Evolutionary conservation across 2,888 invertebrate genomes (phyloP).

Genomic region (Drosophila greeni): DNA sequence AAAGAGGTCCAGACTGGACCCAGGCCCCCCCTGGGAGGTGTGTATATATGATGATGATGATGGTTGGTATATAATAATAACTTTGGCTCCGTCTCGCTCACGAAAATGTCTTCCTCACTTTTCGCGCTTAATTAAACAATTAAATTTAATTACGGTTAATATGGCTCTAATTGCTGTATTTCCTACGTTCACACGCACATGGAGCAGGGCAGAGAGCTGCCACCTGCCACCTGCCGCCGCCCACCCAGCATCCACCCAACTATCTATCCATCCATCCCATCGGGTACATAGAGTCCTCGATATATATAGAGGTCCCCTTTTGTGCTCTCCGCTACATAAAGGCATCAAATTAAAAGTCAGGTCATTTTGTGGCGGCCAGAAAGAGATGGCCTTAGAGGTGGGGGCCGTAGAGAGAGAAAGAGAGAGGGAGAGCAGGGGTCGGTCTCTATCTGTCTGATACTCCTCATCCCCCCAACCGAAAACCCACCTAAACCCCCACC

Average conservation of each 20-base stretch:
- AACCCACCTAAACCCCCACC: slow-evolving; percentile 28
- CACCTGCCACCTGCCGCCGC: neutral
- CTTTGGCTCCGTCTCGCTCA: slow-evolving; percentile 38
- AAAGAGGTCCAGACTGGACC: slow-evolving; percentile 17
- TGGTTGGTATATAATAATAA: slow-evolving; percentile 30
- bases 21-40: slow-evolving; percentile 1
- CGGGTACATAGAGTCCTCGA: slow-evolving; percentile 19
- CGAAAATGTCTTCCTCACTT: slow-evolving; percentile 72
- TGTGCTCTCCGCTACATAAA: slow-evolving; percentile 56
- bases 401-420: slow-evolving; percentile 11
- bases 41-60: slow-evolving; percentile 8
- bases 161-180: slow-evolving; percentile 79
- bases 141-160: slow-evolving; percentile 79
- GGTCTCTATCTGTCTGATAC: slow-evolving; percentile 57
- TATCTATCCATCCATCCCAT: slow-evolving; percentile 19
- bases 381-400: slow-evolving; percentile 5
- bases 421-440: slow-evolving; percentile 23
- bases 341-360: slow-evolving; percentile 71
- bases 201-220: slow-evolving; percentile 29
- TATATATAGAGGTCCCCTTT: slow-evolving; percentile 31
- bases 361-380: slow-evolving; percentile 31
- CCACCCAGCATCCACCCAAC: slow-evolving; percentile 6
- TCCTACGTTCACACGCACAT: slow-evolving; percentile 72
- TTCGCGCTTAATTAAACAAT: slow-evolving; percentile 79
- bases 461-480: neutral